phyloP scores from a whole-genome alignment of 1,140 invertebrate species.

The Lysiphlebus fabarum region DNA sequence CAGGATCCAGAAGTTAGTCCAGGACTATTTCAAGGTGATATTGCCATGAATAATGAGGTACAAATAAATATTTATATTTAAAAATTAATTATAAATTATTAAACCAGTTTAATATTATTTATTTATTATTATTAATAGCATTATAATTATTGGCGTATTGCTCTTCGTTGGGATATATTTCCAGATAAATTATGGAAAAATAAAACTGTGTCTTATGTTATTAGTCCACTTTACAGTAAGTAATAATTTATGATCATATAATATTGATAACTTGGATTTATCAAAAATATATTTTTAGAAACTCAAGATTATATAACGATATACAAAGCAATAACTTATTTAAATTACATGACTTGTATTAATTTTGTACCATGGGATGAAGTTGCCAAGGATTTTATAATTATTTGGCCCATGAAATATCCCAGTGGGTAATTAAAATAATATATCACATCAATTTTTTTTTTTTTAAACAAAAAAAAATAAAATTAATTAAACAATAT shows the following conservation, averaged over 20 bases:
- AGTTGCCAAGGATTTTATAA: slow-evolving; percentile 59
- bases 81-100: background rate
- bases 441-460: background rate
- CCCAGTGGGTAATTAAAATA: slow-evolving; percentile 53
- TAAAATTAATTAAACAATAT: slow-evolving; percentile 12
- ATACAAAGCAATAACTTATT: slow-evolving; percentile 58
- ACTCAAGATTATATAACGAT: slow-evolving; percentile 60
- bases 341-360: slow-evolving; percentile 64
- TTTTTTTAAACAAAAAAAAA: slow-evolving; percentile 11
- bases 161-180: slow-evolving; percentile 64
- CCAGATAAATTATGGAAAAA: slow-evolving; percentile 64
- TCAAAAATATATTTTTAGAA: slow-evolving; percentile 44
- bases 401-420: slow-evolving; percentile 66
- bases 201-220: slow-evolving; percentile 60
- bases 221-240: slow-evolving; percentile 62
- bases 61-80: slow-evolving; percentile 10
- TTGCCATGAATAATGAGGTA: slow-evolving; percentile 60
- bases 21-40: slow-evolving; percentile 68
- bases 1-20: slow-evolving; percentile 67
- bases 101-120: background rate
- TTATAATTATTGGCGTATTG: slow-evolving; percentile 60
- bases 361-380: slow-evolving; percentile 65
- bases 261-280: background rate
- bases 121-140: slow-evolving; percentile 29
- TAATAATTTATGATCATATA: too few species aligned